Conservation (phyloP, 2,888 invertebrate species). For the Strigamia maritima region DNA sequence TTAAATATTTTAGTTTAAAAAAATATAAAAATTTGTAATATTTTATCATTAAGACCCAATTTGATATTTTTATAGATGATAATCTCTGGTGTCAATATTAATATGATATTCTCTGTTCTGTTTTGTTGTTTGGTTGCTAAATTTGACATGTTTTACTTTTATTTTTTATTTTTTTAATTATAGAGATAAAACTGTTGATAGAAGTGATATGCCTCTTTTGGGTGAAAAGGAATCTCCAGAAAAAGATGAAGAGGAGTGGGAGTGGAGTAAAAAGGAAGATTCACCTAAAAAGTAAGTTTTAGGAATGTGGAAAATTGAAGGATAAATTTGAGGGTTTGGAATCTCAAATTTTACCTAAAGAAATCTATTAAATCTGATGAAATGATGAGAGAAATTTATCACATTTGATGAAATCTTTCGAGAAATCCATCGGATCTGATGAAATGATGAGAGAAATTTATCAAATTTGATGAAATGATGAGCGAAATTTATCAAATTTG, state of each 20-base stretch:
- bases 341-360: too few species aligned
- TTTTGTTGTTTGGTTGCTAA: background rate
- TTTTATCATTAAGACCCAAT: too few species aligned
- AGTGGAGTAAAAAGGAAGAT: background rate
- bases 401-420: too few species aligned
- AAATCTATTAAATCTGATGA: too few species aligned
- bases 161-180: background rate
- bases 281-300: slow-evolving; percentile 2
- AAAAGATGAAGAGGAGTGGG: background rate
- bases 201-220: background rate
- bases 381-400: too few species aligned
- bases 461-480: too few species aligned
- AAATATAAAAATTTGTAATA: too few species aligned
- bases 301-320: too few species aligned
- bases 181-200: background rate
- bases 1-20: background rate
- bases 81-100: background rate
- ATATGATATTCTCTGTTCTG: background rate
- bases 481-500: too few species aligned
- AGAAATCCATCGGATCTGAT: too few species aligned
- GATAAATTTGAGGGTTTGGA: too few species aligned
- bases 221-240: slow-evolving; percentile 3
- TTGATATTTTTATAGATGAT: background rate
- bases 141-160: background rate
- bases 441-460: too few species aligned